Base-by-base conservation (phyloP, 2,797 vertebrate species). In the Chaetodon trifasciatus region DNA sequence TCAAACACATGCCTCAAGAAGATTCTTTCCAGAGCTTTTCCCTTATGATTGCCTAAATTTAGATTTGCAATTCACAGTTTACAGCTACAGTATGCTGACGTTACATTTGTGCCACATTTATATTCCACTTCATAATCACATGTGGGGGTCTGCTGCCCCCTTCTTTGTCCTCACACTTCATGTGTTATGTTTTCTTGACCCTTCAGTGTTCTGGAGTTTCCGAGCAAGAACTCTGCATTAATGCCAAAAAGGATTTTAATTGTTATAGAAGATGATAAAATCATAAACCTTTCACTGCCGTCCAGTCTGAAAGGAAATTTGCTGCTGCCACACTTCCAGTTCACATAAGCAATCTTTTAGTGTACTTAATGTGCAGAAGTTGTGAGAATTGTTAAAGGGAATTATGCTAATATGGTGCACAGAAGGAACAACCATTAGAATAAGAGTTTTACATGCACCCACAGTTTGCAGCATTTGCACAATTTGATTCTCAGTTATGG, bases 391-490 rank as follows among this genome's bases (percentile, higher is more conserved):
- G 13, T 44, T 13, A 9, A 44, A 9, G 42, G 42, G 6, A 32
- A 32, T 52, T 10, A 12, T 46, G 17, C 16, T 37, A 5, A 60
- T n/a, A 39, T n/a, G 7, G 37, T 11, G 21, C 58, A 39, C 19
- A 39, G 35, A n/a, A 3, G 57, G n/a, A 62, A 62, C 39, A 23
- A 61, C n/a, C 21, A 61, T 42, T 66, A 16, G 58, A 58, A 58
- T 23, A 15, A 52, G 19, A 52, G 39, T 24, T 13, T 24, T 17
- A 15, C n/a, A 58, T 4, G 2, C 47, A 44, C 23, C 15, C 24
- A 64, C 56, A 62, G n/a, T n/a, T 46, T 50, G 24, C 17, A 44
- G 44, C 32, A 56, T 65, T 44, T 60, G 46, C 35, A 49, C 0
- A 6, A n/a, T 78, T 63, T 1, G 5, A 46, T 47, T 55, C 1